These are phyloP conservation scores for Hermaeophaga mercurialis DNA, from an alignment of 2,888 invertebrate genomes.

Conservation along the genomic window DNA sequence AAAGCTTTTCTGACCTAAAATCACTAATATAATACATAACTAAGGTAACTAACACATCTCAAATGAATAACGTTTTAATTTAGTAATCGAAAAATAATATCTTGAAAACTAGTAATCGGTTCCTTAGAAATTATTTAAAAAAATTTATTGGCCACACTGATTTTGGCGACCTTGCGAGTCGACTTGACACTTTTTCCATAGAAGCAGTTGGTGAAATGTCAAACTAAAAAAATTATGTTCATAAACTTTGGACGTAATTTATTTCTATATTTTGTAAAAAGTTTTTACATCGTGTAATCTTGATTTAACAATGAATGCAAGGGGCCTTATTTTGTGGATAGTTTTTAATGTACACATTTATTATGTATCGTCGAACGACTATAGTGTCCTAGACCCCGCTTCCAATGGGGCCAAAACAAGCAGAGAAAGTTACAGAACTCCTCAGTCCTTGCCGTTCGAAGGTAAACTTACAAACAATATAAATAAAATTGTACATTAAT, in stretches of 20 bases:
- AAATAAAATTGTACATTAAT: not conserved
- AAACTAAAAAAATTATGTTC: slow-evolving; percentile 51
- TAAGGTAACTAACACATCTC: too few species aligned
- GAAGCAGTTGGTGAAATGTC: slow-evolving; percentile 49
- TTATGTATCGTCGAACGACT: slow-evolving; percentile 39
- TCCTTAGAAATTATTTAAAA: too few species aligned
- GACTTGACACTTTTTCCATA: slow-evolving; percentile 41
- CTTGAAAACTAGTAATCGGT: too few species aligned
- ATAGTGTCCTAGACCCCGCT: slow-evolving; percentile 13
- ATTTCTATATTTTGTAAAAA: slow-evolving; percentile 34
- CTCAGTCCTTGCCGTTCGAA: slow-evolving; percentile 63
- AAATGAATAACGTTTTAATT: too few species aligned
- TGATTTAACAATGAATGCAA: slow-evolving; percentile 27
- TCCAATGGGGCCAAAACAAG: slow-evolving; percentile 18
- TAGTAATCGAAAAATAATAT: too few species aligned
- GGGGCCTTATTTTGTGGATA: slow-evolving; percentile 52
- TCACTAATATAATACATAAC: too few species aligned
- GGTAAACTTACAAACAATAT: slow-evolving; percentile 55
- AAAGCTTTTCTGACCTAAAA: too few species aligned
- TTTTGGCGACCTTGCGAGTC: too few species aligned
- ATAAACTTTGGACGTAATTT: slow-evolving; percentile 37
- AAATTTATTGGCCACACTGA: too few species aligned
- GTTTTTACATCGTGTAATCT: slow-evolving; percentile 28
- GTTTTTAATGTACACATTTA: slow-evolving; percentile 50
- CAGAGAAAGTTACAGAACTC: slow-evolving; percentile 48